These are phyloP conservation scores for Sitta carolinensis DNA, from an alignment of 2,797 vertebrate genomes.

Conservation along the genomic window DNA sequence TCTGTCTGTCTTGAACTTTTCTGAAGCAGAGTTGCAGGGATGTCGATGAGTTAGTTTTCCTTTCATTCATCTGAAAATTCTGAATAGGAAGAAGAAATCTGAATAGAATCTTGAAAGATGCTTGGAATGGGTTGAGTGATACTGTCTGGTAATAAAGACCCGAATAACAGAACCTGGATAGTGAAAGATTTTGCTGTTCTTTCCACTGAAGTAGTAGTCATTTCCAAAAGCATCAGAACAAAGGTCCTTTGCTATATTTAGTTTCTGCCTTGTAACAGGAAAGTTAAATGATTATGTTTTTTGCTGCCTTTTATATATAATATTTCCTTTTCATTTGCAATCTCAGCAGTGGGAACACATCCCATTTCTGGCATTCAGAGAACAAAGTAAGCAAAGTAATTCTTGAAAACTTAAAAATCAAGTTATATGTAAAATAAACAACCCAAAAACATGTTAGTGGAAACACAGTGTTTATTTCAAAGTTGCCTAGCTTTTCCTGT, in stretches of 20 bases:
- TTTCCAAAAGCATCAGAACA: not conserved
- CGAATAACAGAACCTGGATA: not conserved
- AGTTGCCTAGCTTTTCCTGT: not conserved
- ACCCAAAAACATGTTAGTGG: not conserved
- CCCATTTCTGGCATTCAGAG: not conserved
- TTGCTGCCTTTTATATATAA: not conserved
- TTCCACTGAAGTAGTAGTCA: not conserved
- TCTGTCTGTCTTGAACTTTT: not conserved
- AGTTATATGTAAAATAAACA: not conserved
- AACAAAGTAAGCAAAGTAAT: not conserved
- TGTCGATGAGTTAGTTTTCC: not conserved
- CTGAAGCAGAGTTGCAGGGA: not conserved
- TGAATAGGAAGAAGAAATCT: not conserved
- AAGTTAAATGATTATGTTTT: not conserved
- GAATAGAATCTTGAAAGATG: not conserved
- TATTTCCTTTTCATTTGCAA: not conserved
- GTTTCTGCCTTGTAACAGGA: not conserved
- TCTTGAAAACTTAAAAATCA: not conserved
- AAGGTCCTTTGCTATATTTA: not conserved
- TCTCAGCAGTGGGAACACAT: not conserved
- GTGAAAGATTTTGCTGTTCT: not conserved
- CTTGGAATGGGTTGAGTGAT: not conserved
- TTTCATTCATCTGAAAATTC: not conserved
- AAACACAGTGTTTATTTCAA: not conserved
- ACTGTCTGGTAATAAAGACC: not conserved